These are phyloP conservation scores for Hyalella azteca DNA, from an alignment of 2,888 invertebrate species.

Conservation along the genomic window DNA sequence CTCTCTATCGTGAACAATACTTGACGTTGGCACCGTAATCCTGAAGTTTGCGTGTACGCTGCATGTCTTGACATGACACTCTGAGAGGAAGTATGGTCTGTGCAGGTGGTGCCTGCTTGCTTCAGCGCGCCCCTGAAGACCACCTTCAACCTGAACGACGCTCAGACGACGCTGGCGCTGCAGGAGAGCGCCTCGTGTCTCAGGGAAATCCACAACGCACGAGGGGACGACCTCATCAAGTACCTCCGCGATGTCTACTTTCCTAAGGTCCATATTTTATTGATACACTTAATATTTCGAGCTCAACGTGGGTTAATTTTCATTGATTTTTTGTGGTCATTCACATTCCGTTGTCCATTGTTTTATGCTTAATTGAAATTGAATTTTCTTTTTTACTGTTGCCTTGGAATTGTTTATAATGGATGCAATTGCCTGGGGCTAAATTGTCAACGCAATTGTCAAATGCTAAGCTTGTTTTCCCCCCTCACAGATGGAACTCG, in stretches of 20 bases:
- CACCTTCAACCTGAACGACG: slow-evolving; percentile 67
- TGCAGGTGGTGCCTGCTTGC: slow-evolving; percentile 66
- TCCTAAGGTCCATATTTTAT: slow-evolving; percentile 59
- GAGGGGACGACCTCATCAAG: slow-evolving; percentile 64
- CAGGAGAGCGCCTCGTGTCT: slow-evolving; percentile 62
- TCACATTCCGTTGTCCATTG: neutral
- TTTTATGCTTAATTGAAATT: neutral
- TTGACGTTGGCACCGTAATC: too few species aligned
- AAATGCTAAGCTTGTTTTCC: too few species aligned
- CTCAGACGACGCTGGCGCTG: slow-evolving; percentile 65
- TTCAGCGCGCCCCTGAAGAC: slow-evolving; percentile 66
- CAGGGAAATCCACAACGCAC: slow-evolving; percentile 60
- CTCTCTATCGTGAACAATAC: too few species aligned
- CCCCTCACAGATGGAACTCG: slow-evolving; percentile 61
- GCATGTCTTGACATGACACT: too few species aligned
- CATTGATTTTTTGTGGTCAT: neutral
- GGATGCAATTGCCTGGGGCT: too few species aligned
- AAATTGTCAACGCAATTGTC: too few species aligned
- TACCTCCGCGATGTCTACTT: slow-evolving; percentile 65
- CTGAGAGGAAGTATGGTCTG: too few species aligned
- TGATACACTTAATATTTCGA: neutral
- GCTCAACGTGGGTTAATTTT: neutral
- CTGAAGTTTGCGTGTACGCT: too few species aligned
- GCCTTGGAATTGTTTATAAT: too few species aligned
- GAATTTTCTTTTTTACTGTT: too few species aligned